These are phyloP conservation scores for Rhagonycha lutea DNA, from an alignment of 2,888 invertebrate genomes.

Conservation along the genomic window DNA sequence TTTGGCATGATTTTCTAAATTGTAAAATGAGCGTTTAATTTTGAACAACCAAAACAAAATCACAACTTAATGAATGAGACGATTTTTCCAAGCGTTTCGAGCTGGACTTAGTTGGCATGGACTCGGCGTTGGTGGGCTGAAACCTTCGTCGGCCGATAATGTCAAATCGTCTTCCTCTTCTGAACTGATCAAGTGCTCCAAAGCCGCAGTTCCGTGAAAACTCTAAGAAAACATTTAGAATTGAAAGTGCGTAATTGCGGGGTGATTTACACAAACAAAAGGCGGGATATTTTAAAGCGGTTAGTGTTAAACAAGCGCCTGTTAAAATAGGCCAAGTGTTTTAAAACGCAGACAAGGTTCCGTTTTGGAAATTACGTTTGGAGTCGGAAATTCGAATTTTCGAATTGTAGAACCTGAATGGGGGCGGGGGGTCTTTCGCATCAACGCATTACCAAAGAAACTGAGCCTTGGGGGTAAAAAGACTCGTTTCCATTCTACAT, in stretches of 20 bases:
- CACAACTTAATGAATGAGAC: constrained; percentile 17
- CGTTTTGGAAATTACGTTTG: not conserved
- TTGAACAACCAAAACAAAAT: not conserved
- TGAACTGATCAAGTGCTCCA: constrained; percentile 50
- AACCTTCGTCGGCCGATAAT: constrained; percentile 54
- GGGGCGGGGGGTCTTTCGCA: no score
- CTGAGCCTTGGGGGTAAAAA: no score
- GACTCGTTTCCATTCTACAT: no score
- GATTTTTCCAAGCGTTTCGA: constrained; percentile 48
- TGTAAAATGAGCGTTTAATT: not conserved
- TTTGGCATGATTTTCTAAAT: constrained; percentile 2
- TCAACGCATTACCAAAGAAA: no score
- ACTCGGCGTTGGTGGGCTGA: constrained; percentile 56
- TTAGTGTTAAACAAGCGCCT: not conserved
- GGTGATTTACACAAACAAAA: not conserved
- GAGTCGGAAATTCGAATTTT: no score
- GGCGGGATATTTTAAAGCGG: not conserved
- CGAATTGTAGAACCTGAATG: no score
- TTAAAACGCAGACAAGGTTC: not conserved
- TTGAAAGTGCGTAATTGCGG: not conserved
- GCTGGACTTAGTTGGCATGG: constrained; percentile 53
- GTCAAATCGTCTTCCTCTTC: constrained; percentile 54
- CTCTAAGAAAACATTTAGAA: constrained; percentile 44
- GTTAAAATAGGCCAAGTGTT: not conserved
- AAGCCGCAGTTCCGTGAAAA: constrained; percentile 55